A percentile compares a stretch with the other conserved stretches of the same genome.
Evolutionary conservation across 2,113 vertebrate genomes (phyloP).

Genomic region (Onychostoma macrolepis): DNA sequence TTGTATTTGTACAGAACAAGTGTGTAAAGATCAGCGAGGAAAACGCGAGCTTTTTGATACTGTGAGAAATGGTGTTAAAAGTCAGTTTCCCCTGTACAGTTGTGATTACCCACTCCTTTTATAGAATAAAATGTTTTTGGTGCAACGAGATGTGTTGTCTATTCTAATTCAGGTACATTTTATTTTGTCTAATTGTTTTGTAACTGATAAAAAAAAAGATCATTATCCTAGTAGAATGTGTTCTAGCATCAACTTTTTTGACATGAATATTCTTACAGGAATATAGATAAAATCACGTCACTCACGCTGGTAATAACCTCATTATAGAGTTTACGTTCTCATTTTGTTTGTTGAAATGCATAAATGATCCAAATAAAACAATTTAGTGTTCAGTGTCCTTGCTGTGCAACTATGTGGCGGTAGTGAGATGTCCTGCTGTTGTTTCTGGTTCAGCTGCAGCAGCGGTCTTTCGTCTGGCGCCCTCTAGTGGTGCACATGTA

Average conservation of each 20-base stretch:
- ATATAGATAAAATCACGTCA: not conserved
- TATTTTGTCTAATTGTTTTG: not conserved
- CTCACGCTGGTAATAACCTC: not conserved
- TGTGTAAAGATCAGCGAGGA: conserved; percentile 80
- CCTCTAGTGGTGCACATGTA: not conserved
- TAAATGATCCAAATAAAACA: not conserved
- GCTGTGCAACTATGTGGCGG: not conserved
- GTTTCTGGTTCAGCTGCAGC: not conserved
- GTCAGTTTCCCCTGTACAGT: conserved; percentile 81
- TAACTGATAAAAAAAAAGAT: not conserved
- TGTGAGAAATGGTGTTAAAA: conserved; percentile 81
- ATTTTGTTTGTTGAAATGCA: not conserved
- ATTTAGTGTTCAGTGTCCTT: not conserved
- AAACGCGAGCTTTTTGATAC: conserved; percentile 81
- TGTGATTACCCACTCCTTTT: conserved; percentile 80
- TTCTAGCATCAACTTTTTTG: not conserved
- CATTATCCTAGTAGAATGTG: not conserved
- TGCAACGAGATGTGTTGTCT: conserved; percentile 64
- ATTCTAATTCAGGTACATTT: not conserved
- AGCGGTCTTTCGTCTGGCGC: not conserved
- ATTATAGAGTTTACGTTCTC: not conserved
- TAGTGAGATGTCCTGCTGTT: not conserved
- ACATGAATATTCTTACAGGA: not conserved
- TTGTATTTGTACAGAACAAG: conserved; percentile 85
- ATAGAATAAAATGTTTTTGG: conserved; percentile 83